Evolutionary conservation across 2,888 invertebrate species (phyloP).

Genomic region (Orthosia cruda): DNA sequence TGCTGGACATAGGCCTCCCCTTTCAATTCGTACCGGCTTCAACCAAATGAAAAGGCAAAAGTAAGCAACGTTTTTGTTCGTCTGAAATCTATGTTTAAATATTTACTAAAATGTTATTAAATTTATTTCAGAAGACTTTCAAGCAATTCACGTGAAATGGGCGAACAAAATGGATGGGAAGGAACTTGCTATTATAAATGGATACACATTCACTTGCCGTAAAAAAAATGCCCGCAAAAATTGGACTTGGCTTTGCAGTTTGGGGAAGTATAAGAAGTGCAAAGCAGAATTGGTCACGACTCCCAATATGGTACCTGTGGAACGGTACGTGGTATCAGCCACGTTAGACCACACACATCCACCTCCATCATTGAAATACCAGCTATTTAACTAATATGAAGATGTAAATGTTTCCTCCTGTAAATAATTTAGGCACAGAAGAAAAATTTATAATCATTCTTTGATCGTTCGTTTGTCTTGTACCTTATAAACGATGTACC

Average conservation of each 20-base stretch:
- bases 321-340: slow-evolving; percentile 16
- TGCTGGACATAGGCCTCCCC: background rate
- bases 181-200: slow-evolving; percentile 23
- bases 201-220: slow-evolving; percentile 21
- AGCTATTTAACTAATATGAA: slow-evolving; percentile 2
- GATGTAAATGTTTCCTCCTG: background rate
- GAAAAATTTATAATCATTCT: background rate
- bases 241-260: slow-evolving; percentile 17
- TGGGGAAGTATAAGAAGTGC: background rate
- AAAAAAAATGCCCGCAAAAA: background rate
- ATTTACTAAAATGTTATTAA: background rate
- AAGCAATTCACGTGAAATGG: slow-evolving; percentile 13
- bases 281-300: slow-evolving; percentile 21
- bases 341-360: slow-evolving; percentile 15
- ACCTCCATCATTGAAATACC: slow-evolving; percentile 25
- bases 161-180: slow-evolving; percentile 27
- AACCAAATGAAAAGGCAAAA: background rate
- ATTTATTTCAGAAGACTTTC: background rate
- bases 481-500: too few species aligned
- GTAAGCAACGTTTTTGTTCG: background rate
- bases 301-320: background rate
- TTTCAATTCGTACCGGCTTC: background rate
- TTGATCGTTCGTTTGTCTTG: too few species aligned
- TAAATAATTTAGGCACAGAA: background rate
- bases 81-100: too few species aligned